Percentiles rank a stretch among this genome's conserved stretches.
Evolutionary conservation across 1,140 invertebrate genomes (phyloP).

Genomic region (Dreissena polymorpha): DNA sequence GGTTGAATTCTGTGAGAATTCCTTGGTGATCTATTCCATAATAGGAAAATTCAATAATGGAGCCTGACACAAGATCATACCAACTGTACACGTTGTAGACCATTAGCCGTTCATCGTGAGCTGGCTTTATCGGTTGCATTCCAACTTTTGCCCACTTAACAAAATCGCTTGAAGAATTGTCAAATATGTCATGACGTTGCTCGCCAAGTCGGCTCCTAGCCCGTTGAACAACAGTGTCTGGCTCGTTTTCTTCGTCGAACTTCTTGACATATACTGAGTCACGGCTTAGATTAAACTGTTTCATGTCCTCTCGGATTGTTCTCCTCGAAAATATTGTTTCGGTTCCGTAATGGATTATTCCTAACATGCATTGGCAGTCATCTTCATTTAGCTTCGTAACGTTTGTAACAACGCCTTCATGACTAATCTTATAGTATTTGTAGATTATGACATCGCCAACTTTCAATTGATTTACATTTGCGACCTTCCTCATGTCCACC

Average conservation of each 20-base stretch:
- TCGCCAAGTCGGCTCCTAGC: conserved; percentile 16
- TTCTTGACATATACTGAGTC: not conserved
- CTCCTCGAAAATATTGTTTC: conserved; percentile 2
- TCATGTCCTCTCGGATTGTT: conserved; percentile 32
- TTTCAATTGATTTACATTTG: not conserved
- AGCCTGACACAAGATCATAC: conserved; percentile 27
- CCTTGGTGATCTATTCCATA: conserved; percentile 41
- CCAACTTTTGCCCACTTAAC: conserved; percentile 44
- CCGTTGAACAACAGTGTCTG: conserved; percentile 21
- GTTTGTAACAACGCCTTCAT: conserved; percentile 20
- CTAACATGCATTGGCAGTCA: not conserved
- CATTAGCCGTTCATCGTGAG: conserved; percentile 17
- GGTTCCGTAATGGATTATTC: conserved; percentile 37
- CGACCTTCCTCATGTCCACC: no score
- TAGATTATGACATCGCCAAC: conserved; percentile 10
- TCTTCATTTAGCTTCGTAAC: not conserved
- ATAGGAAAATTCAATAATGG: conserved; percentile 27
- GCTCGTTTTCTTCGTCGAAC: conserved; percentile 12
- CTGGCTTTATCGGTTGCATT: not conserved
- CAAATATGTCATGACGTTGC: not conserved
- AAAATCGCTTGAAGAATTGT: conserved; percentile 31
- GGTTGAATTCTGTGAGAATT: conserved; percentile 17
- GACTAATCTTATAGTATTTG: conserved; percentile 9
- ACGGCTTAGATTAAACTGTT: not conserved
- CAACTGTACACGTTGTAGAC: not conserved